Evolutionary conservation across 2,888 invertebrate species (phyloP), one percentile per base, ranked within the genome.

Genomic region (Apoda limacodes): DNA sequence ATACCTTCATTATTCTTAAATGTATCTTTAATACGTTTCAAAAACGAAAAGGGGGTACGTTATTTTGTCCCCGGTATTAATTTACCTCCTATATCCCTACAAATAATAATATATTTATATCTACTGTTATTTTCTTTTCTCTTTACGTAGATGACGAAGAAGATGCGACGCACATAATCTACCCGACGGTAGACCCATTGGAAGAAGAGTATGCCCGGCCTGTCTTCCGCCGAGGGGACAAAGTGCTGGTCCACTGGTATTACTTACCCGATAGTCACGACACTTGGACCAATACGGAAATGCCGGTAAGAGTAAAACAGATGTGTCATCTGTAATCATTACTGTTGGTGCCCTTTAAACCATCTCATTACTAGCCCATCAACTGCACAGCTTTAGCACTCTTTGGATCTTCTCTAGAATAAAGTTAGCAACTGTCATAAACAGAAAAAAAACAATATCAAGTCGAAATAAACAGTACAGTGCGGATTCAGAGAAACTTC

Each of bases 211-310:
- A 90, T 82, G 93, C 95, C 1, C 82, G 97, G 30, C 94, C 96
- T 0, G 89, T 90, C 37, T 85, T 93, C 62, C 88, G 89, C 49
- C 85, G 94, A 36, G 94, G 92, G 27, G 86, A 87, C 57, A 85
- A 88, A 69, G 88, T 91, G 13, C 85, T 97, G 60, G 83, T 98
- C 52, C 98, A 98, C 68, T 98, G 96, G 95, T 95, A 95, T 80
- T 96, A 95, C 64, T 88, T 93, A 56, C 98, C 98, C 2, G 97
- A 97, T 72, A 93, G 92, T 45, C 91, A 93, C 58, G 94, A 95
- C 63, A 89, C 92, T 0, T 94, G 93, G 93, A 86, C 88, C 27
- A 82, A 82, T 45, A 64, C 80, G 1, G 82, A 82, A 3, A 40
- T 83, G 30, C 82, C 82, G 38, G 82, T 82, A 46, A 49, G 45